Evolutionary conservation across 2,888 invertebrate genomes (phyloP).

Genomic region (Rapana venosa): DNA sequence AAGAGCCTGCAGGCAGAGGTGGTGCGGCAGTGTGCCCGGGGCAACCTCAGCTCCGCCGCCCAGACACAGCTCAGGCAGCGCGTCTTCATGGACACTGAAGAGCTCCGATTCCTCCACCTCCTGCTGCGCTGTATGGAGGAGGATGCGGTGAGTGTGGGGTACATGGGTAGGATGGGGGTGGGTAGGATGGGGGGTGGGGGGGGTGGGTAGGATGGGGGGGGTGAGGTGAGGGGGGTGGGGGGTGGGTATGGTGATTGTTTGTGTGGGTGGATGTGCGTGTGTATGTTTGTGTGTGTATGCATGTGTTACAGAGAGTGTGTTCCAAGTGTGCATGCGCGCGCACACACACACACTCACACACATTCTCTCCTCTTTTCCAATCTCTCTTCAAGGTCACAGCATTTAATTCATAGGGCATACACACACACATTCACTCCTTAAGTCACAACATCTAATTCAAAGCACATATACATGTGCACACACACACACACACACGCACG

Average conservation of each 20-base stretch:
- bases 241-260: not conserved
- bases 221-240: not conserved
- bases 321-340: not conserved
- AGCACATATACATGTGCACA: too few species aligned
- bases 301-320: not conserved
- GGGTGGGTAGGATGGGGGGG: not conserved
- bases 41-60: not conserved
- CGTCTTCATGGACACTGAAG: conserved; percentile 1
- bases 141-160: not conserved
- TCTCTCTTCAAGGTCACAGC: too few species aligned
- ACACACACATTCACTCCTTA: not conserved
- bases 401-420: too few species aligned
- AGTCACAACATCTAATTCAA: not conserved
- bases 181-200: not conserved
- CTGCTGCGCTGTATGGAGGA: conserved; percentile 22
- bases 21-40: not conserved
- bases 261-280: not conserved
- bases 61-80: not conserved
- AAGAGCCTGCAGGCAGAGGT: not conserved
- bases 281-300: not conserved
- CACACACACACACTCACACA: not conserved
- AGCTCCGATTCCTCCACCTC: conserved; percentile 7
- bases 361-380: too few species aligned
- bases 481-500: not conserved
- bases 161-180: not conserved